These are phyloP conservation scores for Tridacna gigas DNA, from an alignment of 2,888 invertebrate genomes.

Conservation along the genomic window DNA sequence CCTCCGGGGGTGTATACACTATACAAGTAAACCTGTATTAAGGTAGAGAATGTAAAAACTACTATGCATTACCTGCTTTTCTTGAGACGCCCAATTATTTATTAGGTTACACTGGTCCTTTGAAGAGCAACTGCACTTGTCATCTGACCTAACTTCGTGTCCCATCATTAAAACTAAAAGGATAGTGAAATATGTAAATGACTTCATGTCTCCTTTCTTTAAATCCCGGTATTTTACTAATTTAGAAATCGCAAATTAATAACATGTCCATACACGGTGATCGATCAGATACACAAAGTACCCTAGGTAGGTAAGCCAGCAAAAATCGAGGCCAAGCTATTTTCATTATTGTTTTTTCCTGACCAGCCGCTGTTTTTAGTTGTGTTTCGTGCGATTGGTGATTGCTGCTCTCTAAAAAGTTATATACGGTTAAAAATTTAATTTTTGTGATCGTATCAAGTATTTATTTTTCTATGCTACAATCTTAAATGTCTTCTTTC, in stretches of 20 bases:
- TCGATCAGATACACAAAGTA: neutral
- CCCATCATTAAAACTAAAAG: no score
- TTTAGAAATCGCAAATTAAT: no score
- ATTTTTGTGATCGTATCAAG: neutral
- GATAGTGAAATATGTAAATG: no score
- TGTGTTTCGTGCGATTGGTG: neutral
- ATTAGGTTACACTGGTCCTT: slow-evolving; percentile 11
- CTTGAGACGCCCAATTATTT: neutral
- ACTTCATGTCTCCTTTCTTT: no score
- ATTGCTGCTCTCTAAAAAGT: neutral
- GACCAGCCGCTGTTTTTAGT: neutral
- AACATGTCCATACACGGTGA: no score
- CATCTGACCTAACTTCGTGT: neutral
- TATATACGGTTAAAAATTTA: neutral
- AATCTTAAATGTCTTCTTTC: no score
- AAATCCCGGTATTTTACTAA: no score
- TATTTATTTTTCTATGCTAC: no score
- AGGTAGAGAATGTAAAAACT: no score
- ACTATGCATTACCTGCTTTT: slow-evolving; percentile 22
- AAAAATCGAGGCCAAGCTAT: neutral
- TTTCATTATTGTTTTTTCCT: neutral
- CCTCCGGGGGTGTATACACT: neutral
- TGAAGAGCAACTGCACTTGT: neutral
- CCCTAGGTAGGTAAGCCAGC: neutral
- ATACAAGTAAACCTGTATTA: neutral